Conservation (phyloP, 2,888 invertebrate species). For the Brachyptera putata region DNA sequence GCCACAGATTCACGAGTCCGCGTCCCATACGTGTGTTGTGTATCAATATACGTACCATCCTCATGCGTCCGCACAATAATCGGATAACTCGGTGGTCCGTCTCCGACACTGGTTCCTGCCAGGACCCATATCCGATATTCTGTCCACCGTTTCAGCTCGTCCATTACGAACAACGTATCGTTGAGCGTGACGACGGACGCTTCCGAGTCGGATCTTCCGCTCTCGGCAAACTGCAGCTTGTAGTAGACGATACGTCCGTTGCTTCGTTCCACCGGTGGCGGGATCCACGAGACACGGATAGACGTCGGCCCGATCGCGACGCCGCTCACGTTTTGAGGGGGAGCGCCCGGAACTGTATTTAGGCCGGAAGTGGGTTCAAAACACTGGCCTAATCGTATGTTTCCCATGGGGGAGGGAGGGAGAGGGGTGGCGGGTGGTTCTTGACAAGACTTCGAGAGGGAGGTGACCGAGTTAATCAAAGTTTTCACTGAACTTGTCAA, state of each 20-base stretch:
- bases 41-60: constrained; percentile 82
- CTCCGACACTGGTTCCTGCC: constrained; percentile 94
- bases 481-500: too few species aligned
- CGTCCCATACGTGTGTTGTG: neutral
- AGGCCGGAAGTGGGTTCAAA: neutral
- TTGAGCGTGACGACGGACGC: constrained; percentile 76
- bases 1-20: neutral
- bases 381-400: too few species aligned
- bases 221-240: constrained; percentile 87
- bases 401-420: too few species aligned
- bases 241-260: constrained; percentile 93
- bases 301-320: constrained; percentile 84
- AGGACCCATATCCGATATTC: constrained; percentile 95
- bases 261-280: constrained; percentile 84
- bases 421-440: too few species aligned
- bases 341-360: constrained; percentile 86
- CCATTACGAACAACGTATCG: constrained; percentile 74
- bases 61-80: constrained; percentile 92
- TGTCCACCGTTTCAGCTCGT: constrained; percentile 91
- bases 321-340: constrained; percentile 90
- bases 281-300: constrained; percentile 86
- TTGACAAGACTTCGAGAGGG: too few species aligned
- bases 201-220: constrained; percentile 78
- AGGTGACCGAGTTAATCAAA: too few species aligned
- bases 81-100: constrained; percentile 89